Conservation (phyloP, 2,888 invertebrate genomes). For the Oasisia sp. region DNA sequence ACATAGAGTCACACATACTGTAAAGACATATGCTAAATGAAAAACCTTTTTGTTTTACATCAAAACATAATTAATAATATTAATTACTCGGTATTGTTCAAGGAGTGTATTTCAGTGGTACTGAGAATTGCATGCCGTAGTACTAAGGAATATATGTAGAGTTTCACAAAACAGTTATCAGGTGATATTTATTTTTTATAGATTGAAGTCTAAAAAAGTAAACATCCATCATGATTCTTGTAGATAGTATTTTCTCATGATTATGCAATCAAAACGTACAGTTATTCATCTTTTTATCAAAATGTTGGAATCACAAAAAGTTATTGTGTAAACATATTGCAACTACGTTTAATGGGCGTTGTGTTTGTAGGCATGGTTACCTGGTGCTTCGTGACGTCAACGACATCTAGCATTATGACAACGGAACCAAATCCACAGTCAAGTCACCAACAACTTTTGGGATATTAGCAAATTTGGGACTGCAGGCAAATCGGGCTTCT, state of each 20-base stretch:
- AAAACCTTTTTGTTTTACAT: too few relatives aligned
- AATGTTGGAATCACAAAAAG: too few relatives aligned
- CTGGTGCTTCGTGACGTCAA: not conserved
- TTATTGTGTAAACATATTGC: too few relatives aligned
- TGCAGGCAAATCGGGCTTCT: not conserved
- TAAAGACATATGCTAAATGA: not conserved
- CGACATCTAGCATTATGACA: not conserved
- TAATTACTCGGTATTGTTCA: not conserved
- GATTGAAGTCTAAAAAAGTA: not conserved
- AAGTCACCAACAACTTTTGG: not conserved
- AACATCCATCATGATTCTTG: not conserved
- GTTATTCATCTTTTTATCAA: too few relatives aligned
- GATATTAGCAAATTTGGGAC: not conserved
- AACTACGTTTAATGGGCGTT: not conserved
- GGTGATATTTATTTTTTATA: not conserved
- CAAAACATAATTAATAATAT: not conserved
- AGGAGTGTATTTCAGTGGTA: not conserved
- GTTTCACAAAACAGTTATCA: not conserved
- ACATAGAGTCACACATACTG: not conserved
- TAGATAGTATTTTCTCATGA: not conserved
- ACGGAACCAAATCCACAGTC: not conserved
- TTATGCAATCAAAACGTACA: too few relatives aligned
- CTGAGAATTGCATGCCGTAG: not conserved
- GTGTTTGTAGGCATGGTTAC: not conserved
- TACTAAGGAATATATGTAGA: not conserved